These are phyloP conservation scores for Leucopsar rothschildi DNA, from an alignment of 2,113 vertebrate genomes.

Conservation along the genomic window DNA sequence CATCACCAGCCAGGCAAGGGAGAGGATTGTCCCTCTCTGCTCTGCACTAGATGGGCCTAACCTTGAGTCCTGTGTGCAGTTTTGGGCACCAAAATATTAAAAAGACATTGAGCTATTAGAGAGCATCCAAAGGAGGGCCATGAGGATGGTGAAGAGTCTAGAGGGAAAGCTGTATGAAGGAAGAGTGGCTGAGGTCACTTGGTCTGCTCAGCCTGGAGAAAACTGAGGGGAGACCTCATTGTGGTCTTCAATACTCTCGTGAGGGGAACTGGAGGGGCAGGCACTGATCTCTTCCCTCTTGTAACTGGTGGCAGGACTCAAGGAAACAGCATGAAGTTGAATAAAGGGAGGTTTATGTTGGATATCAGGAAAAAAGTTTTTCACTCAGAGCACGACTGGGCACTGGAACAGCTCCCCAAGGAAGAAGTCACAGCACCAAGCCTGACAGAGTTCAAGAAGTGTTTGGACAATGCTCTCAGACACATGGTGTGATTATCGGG, in stretches of 20 bases:
- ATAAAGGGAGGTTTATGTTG: not conserved
- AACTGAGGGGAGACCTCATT: not conserved
- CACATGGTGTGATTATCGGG: not conserved
- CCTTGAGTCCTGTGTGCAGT: accelerated
- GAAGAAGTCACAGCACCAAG: not conserved
- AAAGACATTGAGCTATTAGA: not conserved
- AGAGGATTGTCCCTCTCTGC: accelerated
- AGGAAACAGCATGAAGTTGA: not conserved
- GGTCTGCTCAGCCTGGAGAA: not conserved
- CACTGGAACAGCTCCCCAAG: not conserved
- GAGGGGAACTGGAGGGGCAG: not conserved
- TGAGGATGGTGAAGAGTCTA: not conserved
- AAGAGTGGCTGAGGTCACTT: not conserved
- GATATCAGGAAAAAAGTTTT: not conserved
- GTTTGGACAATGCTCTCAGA: not conserved
- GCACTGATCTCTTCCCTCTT: not conserved
- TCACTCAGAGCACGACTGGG: not conserved
- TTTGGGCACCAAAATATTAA: not conserved
- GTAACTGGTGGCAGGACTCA: not conserved
- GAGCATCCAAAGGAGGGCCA: not conserved
- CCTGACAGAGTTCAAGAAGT: not conserved
- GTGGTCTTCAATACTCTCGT: not conserved
- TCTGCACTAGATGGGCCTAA: accelerated
- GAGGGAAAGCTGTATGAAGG: accelerated
- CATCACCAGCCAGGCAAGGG: accelerated